Evolutionary conservation across 2,888 invertebrate genomes (phyloP).

Genomic region (Epinotia brunnichana): DNA sequence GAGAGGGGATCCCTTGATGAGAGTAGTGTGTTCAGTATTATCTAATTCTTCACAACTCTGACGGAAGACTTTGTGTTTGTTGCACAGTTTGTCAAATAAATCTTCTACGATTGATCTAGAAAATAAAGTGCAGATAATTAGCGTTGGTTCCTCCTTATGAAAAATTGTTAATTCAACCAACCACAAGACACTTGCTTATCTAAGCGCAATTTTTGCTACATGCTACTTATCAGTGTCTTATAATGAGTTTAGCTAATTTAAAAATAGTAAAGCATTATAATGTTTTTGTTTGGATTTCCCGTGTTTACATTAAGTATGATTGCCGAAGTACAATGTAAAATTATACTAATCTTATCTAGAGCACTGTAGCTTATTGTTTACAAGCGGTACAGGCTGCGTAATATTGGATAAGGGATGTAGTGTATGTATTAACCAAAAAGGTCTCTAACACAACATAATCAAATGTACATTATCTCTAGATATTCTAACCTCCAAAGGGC

Average conservation of each 20-base stretch:
- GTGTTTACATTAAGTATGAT: too few species aligned
- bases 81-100: constrained; percentile 66
- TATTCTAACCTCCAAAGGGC: too few species aligned
- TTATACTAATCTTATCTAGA: neutral
- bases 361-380: neutral
- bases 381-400: neutral
- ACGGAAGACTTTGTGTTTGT: constrained; percentile 63
- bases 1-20: constrained; percentile 67
- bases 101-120: constrained; percentile 69
- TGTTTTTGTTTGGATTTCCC: too few species aligned
- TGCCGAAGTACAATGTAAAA: too few species aligned
- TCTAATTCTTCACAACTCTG: constrained; percentile 65
- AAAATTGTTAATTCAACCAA: neutral
- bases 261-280: too few species aligned
- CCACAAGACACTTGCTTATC: too few species aligned
- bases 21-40: constrained; percentile 54
- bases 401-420: neutral
- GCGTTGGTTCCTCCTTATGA: neutral
- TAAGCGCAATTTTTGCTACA: too few species aligned
- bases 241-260: too few species aligned
- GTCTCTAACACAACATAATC: too few species aligned
- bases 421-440: neutral
- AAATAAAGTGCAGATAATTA: constrained; percentile 41
- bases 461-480: too few species aligned
- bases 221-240: too few species aligned